Conservation (phyloP, 2,113 vertebrate species). For the Lucifuga dentata region DNA sequence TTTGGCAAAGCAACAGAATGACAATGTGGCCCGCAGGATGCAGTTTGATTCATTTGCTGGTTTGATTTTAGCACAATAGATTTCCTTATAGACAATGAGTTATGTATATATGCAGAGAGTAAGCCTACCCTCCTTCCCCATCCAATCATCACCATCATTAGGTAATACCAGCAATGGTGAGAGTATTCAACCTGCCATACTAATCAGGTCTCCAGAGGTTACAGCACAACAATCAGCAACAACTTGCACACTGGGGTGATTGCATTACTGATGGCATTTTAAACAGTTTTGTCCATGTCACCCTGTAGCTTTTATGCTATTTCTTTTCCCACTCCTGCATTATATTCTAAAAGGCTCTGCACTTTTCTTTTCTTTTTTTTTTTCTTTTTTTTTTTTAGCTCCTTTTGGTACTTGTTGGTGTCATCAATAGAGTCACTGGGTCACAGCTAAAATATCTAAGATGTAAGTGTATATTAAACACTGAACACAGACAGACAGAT, state of each 20-base stretch:
- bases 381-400: neutral
- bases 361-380: neutral
- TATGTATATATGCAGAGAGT: neutral
- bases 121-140: slow-evolving; percentile 7
- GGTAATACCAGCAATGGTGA: slow-evolving; percentile 20
- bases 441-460: too few species aligned
- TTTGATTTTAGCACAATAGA: slow-evolving; percentile 9
- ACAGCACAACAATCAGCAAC: slow-evolving; percentile 50
- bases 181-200: slow-evolving; percentile 26
- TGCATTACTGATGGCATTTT: slow-evolving; percentile 55
- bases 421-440: too few species aligned
- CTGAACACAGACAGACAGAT: slow-evolving; percentile 36
- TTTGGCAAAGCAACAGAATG: slow-evolving; percentile 14
- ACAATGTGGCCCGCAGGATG: slow-evolving; percentile 17
- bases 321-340: neutral
- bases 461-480: too few species aligned
- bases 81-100: neutral
- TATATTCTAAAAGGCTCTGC: neutral
- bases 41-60: slow-evolving; percentile 10
- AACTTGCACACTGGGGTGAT: slow-evolving; percentile 49
- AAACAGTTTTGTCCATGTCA: slow-evolving; percentile 21
- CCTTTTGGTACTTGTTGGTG: too few species aligned
- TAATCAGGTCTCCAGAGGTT: slow-evolving; percentile 56
- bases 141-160: slow-evolving; percentile 34
- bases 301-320: neutral